Evolutionary conservation across 2,888 invertebrate genomes (phyloP).

Genomic region (Parnassius orleans): DNA sequence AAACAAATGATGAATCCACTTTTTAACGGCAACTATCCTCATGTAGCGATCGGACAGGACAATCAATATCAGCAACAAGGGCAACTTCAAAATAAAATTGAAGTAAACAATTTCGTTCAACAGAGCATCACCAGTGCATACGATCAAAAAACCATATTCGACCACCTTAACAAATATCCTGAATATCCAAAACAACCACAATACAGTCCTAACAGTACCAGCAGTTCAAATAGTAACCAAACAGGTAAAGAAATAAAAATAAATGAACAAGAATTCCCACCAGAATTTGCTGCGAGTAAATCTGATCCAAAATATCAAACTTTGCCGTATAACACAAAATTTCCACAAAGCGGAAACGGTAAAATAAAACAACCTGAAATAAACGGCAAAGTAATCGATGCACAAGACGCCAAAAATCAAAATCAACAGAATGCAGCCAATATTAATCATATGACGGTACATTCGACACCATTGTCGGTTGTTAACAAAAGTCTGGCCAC

Average conservation of each 20-base stretch:
- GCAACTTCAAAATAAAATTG: constrained; percentile 68
- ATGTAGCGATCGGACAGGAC: constrained; percentile 58
- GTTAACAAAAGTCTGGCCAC: constrained; percentile 85
- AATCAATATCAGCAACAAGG: constrained; percentile 56
- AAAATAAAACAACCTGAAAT: constrained; percentile 63
- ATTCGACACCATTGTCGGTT: constrained; percentile 75
- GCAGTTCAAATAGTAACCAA: constrained; percentile 75
- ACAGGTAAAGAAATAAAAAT: constrained; percentile 72
- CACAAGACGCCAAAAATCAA: constrained; percentile 54
- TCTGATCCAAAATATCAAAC: constrained; percentile 96
- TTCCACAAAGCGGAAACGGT: constrained; percentile 82
- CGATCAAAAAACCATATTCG: constrained; percentile 68
- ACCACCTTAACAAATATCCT: constrained; percentile 72
- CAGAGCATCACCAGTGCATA: constrained; percentile 74
- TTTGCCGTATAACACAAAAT: constrained; percentile 93
- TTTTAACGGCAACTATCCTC: constrained; percentile 66
- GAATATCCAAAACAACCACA: constrained; percentile 76
- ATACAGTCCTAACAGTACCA: constrained; percentile 81
- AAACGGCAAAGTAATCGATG: constrained; percentile 61
- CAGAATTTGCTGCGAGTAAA: constrained; percentile 89
- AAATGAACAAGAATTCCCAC: constrained; percentile 79
- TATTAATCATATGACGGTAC: constrained; percentile 78
- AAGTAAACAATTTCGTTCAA: constrained; percentile 61
- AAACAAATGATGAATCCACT: constrained; percentile 77
- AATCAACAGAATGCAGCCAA: constrained; percentile 54